phyloP scores from a whole-genome alignment of 1,140 invertebrate genomes.

The Cydia pomonella region DNA sequence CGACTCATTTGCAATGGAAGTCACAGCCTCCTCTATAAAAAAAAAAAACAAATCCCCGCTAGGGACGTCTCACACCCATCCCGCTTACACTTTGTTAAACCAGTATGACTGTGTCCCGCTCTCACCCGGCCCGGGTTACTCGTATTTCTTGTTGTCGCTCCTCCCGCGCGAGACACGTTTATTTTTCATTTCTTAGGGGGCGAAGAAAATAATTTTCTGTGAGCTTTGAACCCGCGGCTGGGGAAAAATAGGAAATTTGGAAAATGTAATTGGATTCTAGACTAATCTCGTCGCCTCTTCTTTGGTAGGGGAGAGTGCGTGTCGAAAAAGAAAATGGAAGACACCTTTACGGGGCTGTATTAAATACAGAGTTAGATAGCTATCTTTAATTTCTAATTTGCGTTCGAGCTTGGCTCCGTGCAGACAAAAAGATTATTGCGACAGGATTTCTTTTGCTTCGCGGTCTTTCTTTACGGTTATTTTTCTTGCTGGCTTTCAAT shows the following conservation, averaged over 20 bases:
- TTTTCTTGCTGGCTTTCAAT: not conserved
- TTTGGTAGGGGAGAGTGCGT: slow-evolving; percentile 60
- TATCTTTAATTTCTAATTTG: slow-evolving; percentile 27
- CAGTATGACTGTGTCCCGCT: slow-evolving; percentile 41
- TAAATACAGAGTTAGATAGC: not conserved
- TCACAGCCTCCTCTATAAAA: slow-evolving; percentile 43
- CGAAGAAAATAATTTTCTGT: slow-evolving; percentile 77
- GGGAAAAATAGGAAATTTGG: slow-evolving; percentile 76
- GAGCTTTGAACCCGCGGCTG: slow-evolving; percentile 74
- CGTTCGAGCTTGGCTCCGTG: not conserved
- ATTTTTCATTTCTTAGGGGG: slow-evolving; percentile 76
- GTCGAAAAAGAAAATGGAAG: slow-evolving; percentile 54
- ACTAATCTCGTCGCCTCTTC: slow-evolving; percentile 74
- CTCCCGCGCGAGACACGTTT: slow-evolving; percentile 57
- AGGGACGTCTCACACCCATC: slow-evolving; percentile 42
- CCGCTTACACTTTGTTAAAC: slow-evolving; percentile 39
- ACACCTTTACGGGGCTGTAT: slow-evolving; percentile 13
- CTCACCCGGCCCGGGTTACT: slow-evolving; percentile 46
- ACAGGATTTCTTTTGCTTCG: not conserved
- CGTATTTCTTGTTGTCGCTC: slow-evolving; percentile 48
- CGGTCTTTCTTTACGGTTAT: not conserved
- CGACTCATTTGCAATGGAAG: slow-evolving; percentile 57
- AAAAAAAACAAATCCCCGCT: slow-evolving; percentile 55
- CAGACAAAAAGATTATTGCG: slow-evolving; percentile 12
- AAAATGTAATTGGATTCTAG: slow-evolving; percentile 78